Evolutionary conservation across 2,888 invertebrate species (phyloP).

Genomic region (Hymenopus coronatus): DNA sequence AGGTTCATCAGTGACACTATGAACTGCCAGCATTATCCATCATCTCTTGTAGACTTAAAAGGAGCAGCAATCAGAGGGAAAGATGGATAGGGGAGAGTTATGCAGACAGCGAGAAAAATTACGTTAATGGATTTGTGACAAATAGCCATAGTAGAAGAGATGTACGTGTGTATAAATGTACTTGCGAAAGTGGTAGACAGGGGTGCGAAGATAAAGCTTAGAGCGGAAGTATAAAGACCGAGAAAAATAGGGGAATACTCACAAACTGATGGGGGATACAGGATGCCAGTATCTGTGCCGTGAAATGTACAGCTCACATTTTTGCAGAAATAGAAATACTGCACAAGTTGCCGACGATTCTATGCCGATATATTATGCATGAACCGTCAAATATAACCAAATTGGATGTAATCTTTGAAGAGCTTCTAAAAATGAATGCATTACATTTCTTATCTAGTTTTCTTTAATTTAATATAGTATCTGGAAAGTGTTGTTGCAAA

Average conservation of each 20-base stretch:
- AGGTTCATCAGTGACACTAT: background rate
- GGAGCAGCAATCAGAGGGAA: background rate
- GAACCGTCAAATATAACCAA: too few species aligned
- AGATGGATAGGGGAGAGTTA: background rate
- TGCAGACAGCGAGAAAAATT: background rate
- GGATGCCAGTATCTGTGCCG: background rate
- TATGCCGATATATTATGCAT: too few species aligned
- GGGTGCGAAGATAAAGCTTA: background rate
- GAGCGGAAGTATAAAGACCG: background rate
- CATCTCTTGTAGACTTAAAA: background rate
- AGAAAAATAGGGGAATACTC: background rate
- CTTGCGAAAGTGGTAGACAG: background rate
- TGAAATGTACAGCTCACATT: background rate
- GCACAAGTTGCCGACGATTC: too few species aligned
- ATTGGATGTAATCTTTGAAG: too few species aligned
- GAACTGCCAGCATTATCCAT: background rate
- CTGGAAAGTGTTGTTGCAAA: too few species aligned
- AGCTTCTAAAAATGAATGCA: too few species aligned
- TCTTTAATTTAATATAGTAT: too few species aligned
- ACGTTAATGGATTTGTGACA: constrained; percentile 4
- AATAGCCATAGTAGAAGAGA: background rate
- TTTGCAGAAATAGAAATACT: too few species aligned
- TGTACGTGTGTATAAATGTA: background rate
- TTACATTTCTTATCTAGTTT: too few species aligned
- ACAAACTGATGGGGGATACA: background rate